A percentile compares a stretch with the other conserved stretches of the same genome.
These are phyloP conservation scores for Galerucella nymphaeae DNA, from an alignment of 2,888 invertebrate genomes.

Conservation along the genomic window DNA sequence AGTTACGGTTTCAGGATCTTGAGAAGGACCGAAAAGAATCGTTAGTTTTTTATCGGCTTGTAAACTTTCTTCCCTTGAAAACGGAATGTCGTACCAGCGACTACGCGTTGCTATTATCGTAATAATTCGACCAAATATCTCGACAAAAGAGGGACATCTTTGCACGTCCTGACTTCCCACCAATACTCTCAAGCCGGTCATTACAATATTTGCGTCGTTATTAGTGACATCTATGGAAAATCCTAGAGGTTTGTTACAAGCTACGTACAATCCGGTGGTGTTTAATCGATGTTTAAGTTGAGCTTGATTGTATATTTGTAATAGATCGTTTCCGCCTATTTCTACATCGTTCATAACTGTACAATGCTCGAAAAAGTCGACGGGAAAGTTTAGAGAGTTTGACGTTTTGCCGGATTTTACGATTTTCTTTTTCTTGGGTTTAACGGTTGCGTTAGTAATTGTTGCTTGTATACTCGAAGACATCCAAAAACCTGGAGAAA, in stretches of 20 bases:
- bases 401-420: conserved; percentile 71
- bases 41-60: conserved; percentile 92
- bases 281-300: conserved; percentile 93
- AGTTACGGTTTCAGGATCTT: conserved; percentile 87
- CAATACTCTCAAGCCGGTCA: conserved; percentile 79
- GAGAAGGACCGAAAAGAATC: conserved; percentile 85
- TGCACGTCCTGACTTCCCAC: conserved; percentile 87
- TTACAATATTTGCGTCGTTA: conserved; percentile 87
- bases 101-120: conserved; percentile 69
- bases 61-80: conserved; percentile 92
- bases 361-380: conserved; percentile 98
- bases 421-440: conserved; percentile 71
- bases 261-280: conserved; percentile 89
- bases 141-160: conserved; percentile 81
- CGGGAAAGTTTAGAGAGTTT: conserved; percentile 79
- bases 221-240: conserved; percentile 90
- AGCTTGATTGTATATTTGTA: conserved; percentile 93
- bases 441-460: conserved; percentile 59
- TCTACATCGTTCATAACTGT: conserved; percentile 92
- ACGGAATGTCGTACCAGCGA: conserved; percentile 95
- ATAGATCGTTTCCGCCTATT: conserved; percentile 92
- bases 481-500: conserved; percentile 70
- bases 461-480: conserved; percentile 74
- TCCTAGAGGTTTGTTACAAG: conserved; percentile 90
- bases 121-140: conserved; percentile 62